phyloP scores from a whole-genome alignment of 30 jellyfish, hydroid and myxozoan species.

The Aurelia aurita region DNA sequence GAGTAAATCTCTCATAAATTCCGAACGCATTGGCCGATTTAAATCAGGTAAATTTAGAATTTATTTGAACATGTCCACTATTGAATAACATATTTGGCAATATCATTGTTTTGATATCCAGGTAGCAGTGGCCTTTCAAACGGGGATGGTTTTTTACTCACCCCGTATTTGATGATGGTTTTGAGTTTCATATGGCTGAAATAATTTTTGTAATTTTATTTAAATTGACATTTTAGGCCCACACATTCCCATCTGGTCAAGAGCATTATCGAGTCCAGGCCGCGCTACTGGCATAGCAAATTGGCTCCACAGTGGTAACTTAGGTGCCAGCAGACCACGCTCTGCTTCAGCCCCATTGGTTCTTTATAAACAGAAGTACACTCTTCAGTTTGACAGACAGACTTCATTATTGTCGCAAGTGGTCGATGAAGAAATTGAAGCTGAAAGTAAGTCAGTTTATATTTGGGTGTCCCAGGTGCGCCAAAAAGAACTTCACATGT shows the following conservation, averaged over 20 bases:
- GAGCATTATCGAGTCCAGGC: conserved; percentile 71
- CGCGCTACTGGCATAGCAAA: conserved; percentile 59
- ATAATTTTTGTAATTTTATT: too few species aligned
- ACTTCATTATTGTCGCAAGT: neutral
- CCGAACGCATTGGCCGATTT: too few species aligned
- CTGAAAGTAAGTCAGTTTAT: conserved; percentile 8
- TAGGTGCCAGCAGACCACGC: conserved; percentile 54
- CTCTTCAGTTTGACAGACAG: conserved; percentile 73
- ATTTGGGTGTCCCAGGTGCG: neutral
- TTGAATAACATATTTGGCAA: too few species aligned
- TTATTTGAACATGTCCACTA: too few species aligned
- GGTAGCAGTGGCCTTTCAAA: too few species aligned
- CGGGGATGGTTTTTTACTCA: too few species aligned
- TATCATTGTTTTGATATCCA: too few species aligned
- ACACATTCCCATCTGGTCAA: conserved; percentile 55
- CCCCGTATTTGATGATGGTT: too few species aligned
- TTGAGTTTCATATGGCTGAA: too few species aligned
- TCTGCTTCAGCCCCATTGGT: conserved; percentile 73
- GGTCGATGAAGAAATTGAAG: neutral
- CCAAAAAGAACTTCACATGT: too few species aligned
- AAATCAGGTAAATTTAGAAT: too few species aligned
- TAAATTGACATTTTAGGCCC: conserved; percentile 6
- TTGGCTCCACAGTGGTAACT: conserved; percentile 33
- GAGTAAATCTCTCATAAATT: too few species aligned
- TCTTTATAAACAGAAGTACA: conserved; percentile 64